Percentiles rank a stretch among this genome's conserved stretches.
These are phyloP conservation scores for Benitochromis conjunctus DNA, from an alignment of 2,113 vertebrate genomes.

Conservation along the genomic window DNA sequence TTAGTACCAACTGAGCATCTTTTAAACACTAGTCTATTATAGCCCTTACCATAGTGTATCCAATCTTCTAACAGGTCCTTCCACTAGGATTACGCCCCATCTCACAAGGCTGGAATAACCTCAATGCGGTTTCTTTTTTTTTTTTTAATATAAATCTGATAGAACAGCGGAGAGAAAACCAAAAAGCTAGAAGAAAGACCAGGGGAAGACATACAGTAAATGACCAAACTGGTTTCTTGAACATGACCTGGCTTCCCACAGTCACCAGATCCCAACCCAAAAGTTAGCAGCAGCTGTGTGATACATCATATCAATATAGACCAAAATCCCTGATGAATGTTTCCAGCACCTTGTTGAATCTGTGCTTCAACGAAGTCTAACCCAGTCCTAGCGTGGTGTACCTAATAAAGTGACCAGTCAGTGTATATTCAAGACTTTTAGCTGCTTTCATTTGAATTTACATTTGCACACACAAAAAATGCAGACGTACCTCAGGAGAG, in stretches of 20 bases:
- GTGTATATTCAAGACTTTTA: neutral
- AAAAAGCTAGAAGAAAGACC: neutral
- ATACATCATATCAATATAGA: neutral
- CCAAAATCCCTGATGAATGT: neutral
- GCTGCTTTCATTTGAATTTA: neutral
- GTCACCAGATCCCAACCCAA: neutral
- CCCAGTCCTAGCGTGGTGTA: neutral
- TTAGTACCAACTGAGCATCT: neutral
- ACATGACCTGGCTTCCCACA: neutral
- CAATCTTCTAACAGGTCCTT: neutral
- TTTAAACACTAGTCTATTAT: neutral
- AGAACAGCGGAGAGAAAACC: neutral
- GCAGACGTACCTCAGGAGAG: slow-evolving; percentile 79
- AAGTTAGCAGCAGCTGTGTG: neutral
- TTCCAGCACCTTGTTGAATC: neutral
- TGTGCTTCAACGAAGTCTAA: neutral
- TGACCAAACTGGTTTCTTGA: neutral
- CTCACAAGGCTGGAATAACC: neutral
- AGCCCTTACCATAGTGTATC: neutral
- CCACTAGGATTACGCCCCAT: neutral
- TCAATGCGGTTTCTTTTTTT: neutral
- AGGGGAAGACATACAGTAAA: neutral
- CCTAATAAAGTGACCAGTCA: neutral
- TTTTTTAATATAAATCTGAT: neutral
- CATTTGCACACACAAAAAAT: neutral